Conservation (phyloP, 2,113 vertebrate genomes). For the Grus americana region DNA sequence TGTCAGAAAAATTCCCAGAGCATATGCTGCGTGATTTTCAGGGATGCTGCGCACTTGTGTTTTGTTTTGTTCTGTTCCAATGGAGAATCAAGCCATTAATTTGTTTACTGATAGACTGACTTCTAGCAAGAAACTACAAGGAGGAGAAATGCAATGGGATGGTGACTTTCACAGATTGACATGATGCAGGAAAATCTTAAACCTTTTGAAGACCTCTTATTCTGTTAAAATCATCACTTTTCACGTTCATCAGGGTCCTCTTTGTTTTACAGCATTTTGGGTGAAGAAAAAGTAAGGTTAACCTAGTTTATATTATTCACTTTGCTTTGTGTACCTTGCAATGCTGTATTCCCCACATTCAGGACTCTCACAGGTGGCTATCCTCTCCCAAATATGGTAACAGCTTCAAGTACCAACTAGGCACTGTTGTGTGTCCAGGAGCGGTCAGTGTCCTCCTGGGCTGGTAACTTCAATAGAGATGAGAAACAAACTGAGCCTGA, state of each 20-base stretch:
- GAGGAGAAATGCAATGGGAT: not conserved
- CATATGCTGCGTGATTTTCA: not conserved
- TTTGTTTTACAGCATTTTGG: not conserved
- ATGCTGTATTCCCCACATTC: accelerated
- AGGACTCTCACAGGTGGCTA: not conserved
- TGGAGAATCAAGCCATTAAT: not conserved
- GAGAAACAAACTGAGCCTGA: not conserved
- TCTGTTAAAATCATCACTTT: not conserved
- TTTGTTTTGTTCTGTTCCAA: not conserved
- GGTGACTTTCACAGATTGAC: not conserved
- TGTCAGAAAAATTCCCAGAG: not conserved
- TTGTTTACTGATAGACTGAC: not conserved
- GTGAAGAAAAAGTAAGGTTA: not conserved
- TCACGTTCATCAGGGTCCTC: not conserved
- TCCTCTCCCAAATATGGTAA: not conserved
- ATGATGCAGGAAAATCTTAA: not conserved
- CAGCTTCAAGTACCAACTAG: not conserved
- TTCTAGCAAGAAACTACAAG: not conserved
- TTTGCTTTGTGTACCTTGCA: not conserved
- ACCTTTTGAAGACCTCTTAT: not conserved
- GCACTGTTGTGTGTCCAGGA: not conserved
- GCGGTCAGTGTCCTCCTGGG: not conserved
- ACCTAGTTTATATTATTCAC: not conserved
- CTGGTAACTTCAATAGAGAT: not conserved
- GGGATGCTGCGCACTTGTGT: not conserved